Evolutionary conservation across 2,888 invertebrate genomes (phyloP).

Genomic region (Gnatocerus cornutus): DNA sequence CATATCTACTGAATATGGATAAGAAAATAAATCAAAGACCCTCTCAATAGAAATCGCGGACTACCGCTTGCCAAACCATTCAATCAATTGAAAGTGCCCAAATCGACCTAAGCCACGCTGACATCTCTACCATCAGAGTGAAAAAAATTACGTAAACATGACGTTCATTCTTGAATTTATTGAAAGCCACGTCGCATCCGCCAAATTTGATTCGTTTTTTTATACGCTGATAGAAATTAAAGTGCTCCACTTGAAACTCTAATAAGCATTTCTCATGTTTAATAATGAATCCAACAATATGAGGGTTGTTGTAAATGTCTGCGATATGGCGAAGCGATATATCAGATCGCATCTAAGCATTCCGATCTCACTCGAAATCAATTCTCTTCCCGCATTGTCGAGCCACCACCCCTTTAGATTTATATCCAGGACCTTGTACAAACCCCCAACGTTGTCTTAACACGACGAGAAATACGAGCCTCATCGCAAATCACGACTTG

Average conservation of each 20-base stretch:
- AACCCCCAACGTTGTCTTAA: conserved; percentile 66
- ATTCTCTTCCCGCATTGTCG: conserved; percentile 65
- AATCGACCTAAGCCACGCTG: conserved; percentile 41
- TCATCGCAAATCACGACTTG: conserved; percentile 55
- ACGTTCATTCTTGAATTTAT: conserved; percentile 43
- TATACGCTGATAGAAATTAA: conserved; percentile 30
- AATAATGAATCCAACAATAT: conserved; percentile 44
- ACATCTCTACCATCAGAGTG: conserved; percentile 39
- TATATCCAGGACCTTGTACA: conserved; percentile 64
- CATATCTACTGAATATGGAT: conserved; percentile 56
- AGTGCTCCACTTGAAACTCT: conserved; percentile 29
- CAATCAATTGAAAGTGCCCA: conserved; percentile 55
- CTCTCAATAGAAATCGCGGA: conserved; percentile 53
- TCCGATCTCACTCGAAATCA: conserved; percentile 67
- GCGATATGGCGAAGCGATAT: conserved; percentile 59
- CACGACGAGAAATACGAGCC: conserved; percentile 62
- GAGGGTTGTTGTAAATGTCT: conserved; percentile 46
- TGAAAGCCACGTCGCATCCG: conserved; percentile 21
- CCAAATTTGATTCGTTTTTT: conserved; percentile 23
- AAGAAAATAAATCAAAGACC: conserved; percentile 57
- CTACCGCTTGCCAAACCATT: conserved; percentile 53
- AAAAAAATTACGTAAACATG: conserved; percentile 45
- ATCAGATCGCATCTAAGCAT: conserved; percentile 66
- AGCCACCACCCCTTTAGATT: conserved; percentile 64
- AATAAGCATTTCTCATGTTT: conserved; percentile 45